A percentile compares a stretch with the other conserved stretches of the same genome.
Conservation (phyloP, 2,797 vertebrate species). For the Enteromius viviparus region DNA sequence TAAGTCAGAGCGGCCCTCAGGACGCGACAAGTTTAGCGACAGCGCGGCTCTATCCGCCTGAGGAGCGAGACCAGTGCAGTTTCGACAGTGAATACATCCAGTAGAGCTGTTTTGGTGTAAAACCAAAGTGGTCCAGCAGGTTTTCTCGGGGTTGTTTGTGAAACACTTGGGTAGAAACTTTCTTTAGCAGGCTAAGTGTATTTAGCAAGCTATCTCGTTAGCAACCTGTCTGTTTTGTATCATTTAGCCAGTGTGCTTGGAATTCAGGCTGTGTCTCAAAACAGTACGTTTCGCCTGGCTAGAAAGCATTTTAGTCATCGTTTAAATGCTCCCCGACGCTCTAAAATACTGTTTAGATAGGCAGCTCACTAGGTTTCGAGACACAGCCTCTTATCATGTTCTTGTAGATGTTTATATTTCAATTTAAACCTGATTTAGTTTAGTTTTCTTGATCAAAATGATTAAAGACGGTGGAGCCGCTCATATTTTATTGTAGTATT, state of each 20-base stretch:
- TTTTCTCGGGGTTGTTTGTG: neutral
- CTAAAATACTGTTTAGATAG: neutral
- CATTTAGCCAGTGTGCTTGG: neutral
- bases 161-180: slow-evolving; percentile 18
- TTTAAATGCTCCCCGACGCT: neutral
- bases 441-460: neutral
- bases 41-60: neutral
- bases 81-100: neutral
- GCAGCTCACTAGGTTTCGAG: neutral
- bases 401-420: neutral
- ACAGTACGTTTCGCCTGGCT: neutral
- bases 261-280: neutral
- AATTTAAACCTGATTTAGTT: neutral
- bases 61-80: neutral
- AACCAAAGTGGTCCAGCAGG: neutral
- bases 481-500: neutral
- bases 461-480: neutral
- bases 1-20: slow-evolving; percentile 49
- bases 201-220: slow-evolving; percentile 39
- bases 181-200: slow-evolving; percentile 42
- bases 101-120: neutral
- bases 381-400: neutral
- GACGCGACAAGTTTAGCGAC: slow-evolving; percentile 36
- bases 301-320: neutral
- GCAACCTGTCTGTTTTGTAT: slow-evolving; percentile 17